These are phyloP conservation scores for Microtus oregoni DNA, from an alignment of 2,113 vertebrate species.

Conservation along the genomic window DNA sequence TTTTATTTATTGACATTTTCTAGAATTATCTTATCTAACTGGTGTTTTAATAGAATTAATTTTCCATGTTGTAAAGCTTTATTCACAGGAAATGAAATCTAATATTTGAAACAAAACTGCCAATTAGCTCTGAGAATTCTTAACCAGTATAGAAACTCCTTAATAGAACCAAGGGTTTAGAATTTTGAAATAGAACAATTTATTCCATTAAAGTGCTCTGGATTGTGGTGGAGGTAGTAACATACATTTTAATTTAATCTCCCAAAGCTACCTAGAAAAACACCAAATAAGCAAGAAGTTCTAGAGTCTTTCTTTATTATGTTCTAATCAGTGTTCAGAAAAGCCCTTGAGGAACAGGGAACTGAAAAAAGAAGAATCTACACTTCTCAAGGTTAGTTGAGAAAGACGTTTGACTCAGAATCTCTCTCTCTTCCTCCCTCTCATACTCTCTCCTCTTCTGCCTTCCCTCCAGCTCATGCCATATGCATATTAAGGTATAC, in stretches of 20 bases:
- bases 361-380: slow-evolving; percentile 25
- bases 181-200: slow-evolving; percentile 34
- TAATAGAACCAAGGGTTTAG: slow-evolving; percentile 43
- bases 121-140: slow-evolving; percentile 41
- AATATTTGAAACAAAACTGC: slow-evolving; percentile 56
- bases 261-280: slow-evolving; percentile 23
- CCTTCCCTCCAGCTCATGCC: background rate
- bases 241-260: slow-evolving; percentile 35
- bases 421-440: background rate
- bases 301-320: slow-evolving; percentile 41
- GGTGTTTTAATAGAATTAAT: background rate
- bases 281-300: slow-evolving; percentile 1
- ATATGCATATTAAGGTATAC: background rate
- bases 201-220: slow-evolving; percentile 16
- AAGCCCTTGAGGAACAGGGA: background rate
- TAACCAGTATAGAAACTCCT: slow-evolving; percentile 19
- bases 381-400: background rate
- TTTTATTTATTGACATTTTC: background rate
- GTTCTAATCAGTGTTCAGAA: background rate
- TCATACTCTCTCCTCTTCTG: too few species aligned
- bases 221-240: background rate
- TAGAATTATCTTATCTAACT: background rate
- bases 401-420: background rate
- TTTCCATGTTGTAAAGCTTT: slow-evolving; percentile 62
- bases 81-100: slow-evolving; percentile 53